Evolutionary conservation across 2,113 vertebrate species (phyloP).

Genomic region (Cyprinodon tularosa): DNA sequence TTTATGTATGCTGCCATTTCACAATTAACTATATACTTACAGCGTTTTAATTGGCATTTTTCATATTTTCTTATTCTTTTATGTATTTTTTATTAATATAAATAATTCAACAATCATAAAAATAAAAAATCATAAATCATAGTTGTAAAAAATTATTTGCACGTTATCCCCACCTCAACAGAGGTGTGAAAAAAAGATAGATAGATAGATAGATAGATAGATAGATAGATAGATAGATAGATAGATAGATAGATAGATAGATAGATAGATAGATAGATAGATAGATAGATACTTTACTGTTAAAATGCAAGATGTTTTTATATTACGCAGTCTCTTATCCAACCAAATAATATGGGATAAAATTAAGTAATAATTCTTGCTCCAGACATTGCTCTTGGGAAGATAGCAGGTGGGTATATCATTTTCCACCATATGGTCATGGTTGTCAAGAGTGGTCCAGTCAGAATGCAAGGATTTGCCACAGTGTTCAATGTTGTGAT

Average conservation of each 20-base stretch:
- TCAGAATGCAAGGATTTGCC: slow-evolving; percentile 79
- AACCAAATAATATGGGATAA: slow-evolving; percentile 79
- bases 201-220: background rate
- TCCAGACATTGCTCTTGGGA: slow-evolving; percentile 79
- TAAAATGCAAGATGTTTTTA: slow-evolving; percentile 67
- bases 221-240: background rate
- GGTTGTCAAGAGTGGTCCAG: slow-evolving; percentile 77
- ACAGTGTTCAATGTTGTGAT: slow-evolving; percentile 80
- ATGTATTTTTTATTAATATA: background rate
- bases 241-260: background rate
- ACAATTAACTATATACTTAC: slow-evolving; percentile 16
- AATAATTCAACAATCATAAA: background rate
- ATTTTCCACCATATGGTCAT: slow-evolving; percentile 81
- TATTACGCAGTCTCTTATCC: slow-evolving; percentile 69
- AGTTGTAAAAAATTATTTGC: background rate
- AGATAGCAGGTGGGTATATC: slow-evolving; percentile 83
- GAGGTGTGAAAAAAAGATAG: no score
- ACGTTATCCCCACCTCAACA: background rate
- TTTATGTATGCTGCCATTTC: slow-evolving; percentile 41
- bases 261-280: slow-evolving; percentile 1
- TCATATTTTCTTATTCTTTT: background rate
- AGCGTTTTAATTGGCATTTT: background rate
- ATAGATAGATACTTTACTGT: slow-evolving; percentile 29
- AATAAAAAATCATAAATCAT: background rate
- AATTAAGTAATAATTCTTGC: slow-evolving; percentile 85